phyloP scores from a whole-genome alignment of 2,797 vertebrate species.

The Euthynnus affinis region DNA sequence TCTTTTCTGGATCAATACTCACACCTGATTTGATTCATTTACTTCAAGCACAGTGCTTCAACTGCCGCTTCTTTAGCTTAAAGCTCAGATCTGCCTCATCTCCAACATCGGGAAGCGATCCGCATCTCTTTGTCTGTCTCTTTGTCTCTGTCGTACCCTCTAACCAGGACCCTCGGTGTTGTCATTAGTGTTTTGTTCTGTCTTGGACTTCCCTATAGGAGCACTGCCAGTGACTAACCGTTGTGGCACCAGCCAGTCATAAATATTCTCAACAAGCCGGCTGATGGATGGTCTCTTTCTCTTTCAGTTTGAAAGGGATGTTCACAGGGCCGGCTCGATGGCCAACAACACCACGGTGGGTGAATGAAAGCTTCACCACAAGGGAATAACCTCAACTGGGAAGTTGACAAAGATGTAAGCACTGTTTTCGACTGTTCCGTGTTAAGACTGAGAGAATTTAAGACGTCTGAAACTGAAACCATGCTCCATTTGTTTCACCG shows the following conservation, averaged over 20 bases:
- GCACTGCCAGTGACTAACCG: conserved; percentile 71
- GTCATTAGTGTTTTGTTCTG: conserved; percentile 62
- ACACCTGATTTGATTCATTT: not conserved
- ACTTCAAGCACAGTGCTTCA: not conserved
- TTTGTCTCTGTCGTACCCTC: conserved; percentile 55
- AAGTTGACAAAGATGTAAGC: conserved; percentile 65
- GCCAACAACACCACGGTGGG: conserved; percentile 61
- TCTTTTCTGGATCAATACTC: conserved; percentile 14
- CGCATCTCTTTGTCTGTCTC: conserved; percentile 39
- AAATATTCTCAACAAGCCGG: conserved; percentile 81
- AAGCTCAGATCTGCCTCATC: conserved; percentile 10
- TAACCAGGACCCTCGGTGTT: conserved; percentile 57
- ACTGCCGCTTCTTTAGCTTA: conserved; percentile 21
- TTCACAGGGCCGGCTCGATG: conserved; percentile 50
- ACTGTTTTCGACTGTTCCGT: conserved; percentile 50
- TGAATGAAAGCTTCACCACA: conserved; percentile 65
- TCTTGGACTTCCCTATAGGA: conserved; percentile 65
- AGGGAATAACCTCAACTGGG: conserved; percentile 62
- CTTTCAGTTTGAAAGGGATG: conserved; percentile 72
- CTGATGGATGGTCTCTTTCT: conserved; percentile 77
- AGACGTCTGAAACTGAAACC: conserved; percentile 33
- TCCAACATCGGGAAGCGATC: conserved; percentile 44
- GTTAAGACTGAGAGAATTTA: conserved; percentile 62
- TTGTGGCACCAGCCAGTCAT: conserved; percentile 76
- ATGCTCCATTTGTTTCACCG: conserved; percentile 34